phyloP scores from a whole-genome alignment of 2,113 vertebrate species.

The Epinephelus cyanopodus region DNA sequence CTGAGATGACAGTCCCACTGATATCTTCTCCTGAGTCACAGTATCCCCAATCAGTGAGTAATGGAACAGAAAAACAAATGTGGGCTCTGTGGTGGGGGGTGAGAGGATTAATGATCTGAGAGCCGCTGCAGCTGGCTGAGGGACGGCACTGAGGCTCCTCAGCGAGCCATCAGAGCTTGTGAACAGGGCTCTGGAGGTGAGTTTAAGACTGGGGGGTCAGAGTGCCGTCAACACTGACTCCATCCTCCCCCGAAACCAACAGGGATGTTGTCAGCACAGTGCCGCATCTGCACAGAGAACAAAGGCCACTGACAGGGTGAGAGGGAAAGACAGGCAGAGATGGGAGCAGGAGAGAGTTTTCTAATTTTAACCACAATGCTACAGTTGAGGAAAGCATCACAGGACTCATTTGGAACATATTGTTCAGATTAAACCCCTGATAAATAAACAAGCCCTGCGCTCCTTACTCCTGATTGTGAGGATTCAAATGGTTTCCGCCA shows the following conservation, averaged over 20 bases:
- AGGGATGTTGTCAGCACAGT: constrained; percentile 68
- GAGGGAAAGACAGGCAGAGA: constrained; percentile 33
- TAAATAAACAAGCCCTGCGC: constrained; percentile 76
- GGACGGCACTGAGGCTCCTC: constrained; percentile 50
- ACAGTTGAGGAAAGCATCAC: constrained; percentile 68
- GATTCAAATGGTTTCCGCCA: constrained; percentile 27
- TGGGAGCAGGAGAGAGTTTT: constrained; percentile 48
- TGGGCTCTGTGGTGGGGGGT: constrained; percentile 38
- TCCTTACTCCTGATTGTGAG: constrained; percentile 40
- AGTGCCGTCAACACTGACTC: constrained; percentile 65
- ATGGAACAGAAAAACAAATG: constrained; percentile 71
- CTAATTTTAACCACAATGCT: constrained; percentile 69
- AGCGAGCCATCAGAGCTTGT: constrained; percentile 52
- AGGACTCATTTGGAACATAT: constrained; percentile 80
- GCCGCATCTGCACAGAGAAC: constrained; percentile 73
- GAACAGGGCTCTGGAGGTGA: constrained; percentile 57
- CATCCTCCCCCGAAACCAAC: constrained; percentile 73
- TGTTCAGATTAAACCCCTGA: constrained; percentile 78
- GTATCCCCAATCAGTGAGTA: constrained; percentile 64
- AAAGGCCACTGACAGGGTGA: constrained; percentile 71
- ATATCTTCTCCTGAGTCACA: constrained; percentile 53
- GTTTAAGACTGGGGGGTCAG: constrained; percentile 58
- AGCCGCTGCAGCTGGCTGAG: constrained; percentile 65
- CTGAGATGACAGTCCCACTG: constrained; percentile 46
- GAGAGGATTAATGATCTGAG: constrained; percentile 76